Percentiles rank a stretch among this genome's conserved stretches.
phyloP scores from a whole-genome alignment of 2,797 vertebrate genomes.

The Cirrhinus molitorella region DNA sequence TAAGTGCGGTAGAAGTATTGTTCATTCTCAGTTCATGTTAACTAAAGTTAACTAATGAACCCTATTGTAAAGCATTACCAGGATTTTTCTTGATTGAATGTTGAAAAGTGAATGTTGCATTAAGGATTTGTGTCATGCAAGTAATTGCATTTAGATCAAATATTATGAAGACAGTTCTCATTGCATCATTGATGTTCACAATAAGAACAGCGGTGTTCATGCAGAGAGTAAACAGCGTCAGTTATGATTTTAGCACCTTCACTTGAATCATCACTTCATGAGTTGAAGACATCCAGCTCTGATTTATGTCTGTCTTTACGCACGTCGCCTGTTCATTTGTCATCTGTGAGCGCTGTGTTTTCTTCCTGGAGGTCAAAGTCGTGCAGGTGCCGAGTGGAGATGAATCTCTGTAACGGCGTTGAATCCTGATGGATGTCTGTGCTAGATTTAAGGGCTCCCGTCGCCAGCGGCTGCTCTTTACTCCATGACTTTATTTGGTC shows the following conservation, averaged over 20 bases:
- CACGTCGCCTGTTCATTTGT: background rate
- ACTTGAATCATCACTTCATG: background rate
- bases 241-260: background rate
- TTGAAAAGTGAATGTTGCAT: background rate
- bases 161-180: background rate
- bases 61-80: too few species aligned
- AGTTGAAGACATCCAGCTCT: background rate
- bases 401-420: background rate
- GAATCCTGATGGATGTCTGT: constrained; percentile 38
- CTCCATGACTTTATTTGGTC: constrained; percentile 58
- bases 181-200: background rate
- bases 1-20: too few species aligned
- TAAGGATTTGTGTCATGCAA: background rate
- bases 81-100: background rate
- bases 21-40: too few species aligned
- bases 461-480: constrained; percentile 22
- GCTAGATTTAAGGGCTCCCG: constrained; percentile 54
- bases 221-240: background rate
- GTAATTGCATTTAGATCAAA: background rate
- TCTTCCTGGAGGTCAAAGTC: constrained; percentile 25
- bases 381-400: background rate
- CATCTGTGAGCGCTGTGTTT: background rate
- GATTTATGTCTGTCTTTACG: constrained; percentile 1
- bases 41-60: too few species aligned
- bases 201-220: background rate